These are phyloP conservation scores for Lagria hirta DNA, from an alignment of 2,888 invertebrate genomes.

Conservation along the genomic window DNA sequence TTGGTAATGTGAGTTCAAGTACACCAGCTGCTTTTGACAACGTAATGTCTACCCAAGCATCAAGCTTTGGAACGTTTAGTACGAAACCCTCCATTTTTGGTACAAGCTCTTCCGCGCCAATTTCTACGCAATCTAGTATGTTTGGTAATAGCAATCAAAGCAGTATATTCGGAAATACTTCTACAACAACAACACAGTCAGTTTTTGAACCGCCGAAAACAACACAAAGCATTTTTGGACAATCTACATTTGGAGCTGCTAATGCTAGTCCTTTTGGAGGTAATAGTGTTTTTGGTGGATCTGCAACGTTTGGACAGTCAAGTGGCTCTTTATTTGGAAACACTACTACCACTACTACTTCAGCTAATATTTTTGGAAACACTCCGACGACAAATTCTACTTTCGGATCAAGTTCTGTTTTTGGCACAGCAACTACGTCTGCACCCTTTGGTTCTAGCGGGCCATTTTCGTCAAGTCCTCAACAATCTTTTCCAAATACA, in stretches of 20 bases:
- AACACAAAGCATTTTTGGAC: constrained; percentile 35
- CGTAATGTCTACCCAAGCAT: constrained; percentile 1
- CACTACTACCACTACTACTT: constrained; percentile 21
- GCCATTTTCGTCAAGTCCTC: constrained; percentile 33
- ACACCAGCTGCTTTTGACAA: not conserved
- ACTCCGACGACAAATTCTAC: constrained; percentile 11
- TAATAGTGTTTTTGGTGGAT: constrained; percentile 12
- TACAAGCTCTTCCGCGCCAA: not conserved
- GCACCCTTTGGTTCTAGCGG: constrained; percentile 32
- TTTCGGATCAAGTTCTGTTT: constrained; percentile 14
- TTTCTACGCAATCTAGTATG: constrained; percentile 5
- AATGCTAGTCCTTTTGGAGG: constrained; percentile 49
- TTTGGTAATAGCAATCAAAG: too few species aligned
- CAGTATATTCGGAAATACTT: constrained; percentile 17
- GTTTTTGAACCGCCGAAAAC: constrained; percentile 2
- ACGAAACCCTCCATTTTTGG: constrained; percentile 25
- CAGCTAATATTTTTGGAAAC: constrained; percentile 30
- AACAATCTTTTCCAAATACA: constrained; percentile 23
- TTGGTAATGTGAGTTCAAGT: not conserved
- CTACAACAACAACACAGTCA: constrained; percentile 19
- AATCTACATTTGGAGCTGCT: constrained; percentile 44
- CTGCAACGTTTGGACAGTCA: constrained; percentile 23
- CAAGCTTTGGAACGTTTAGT: too few species aligned
- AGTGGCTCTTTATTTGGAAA: constrained; percentile 33
- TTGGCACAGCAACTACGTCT: constrained; percentile 16